phyloP scores from a whole-genome alignment of 1,140 invertebrate species.

The Bombus haemorrhoidalis region DNA sequence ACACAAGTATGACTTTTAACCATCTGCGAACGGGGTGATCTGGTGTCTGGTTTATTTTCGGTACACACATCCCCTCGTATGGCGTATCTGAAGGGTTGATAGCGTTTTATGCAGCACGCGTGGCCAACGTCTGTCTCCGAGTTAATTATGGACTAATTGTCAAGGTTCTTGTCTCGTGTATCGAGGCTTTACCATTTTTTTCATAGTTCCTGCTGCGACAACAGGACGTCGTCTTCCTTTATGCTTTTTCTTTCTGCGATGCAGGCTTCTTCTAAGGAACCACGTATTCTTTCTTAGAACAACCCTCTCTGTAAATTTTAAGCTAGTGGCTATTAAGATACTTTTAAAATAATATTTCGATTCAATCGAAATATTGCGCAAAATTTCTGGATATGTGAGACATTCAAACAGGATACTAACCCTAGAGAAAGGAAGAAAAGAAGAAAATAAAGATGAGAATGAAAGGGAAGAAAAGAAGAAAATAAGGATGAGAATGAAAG shows the following conservation, averaged over 20 bases:
- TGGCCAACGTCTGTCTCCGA: constrained; percentile 59
- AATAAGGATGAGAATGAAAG: too few relatives aligned
- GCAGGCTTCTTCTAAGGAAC: background rate
- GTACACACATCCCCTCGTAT: constrained; percentile 56
- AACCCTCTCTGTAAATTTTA: background rate
- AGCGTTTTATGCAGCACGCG: constrained; percentile 68
- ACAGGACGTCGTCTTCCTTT: constrained; percentile 56
- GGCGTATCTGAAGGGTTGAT: constrained; percentile 73
- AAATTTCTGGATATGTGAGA: too few relatives aligned
- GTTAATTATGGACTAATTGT: constrained; percentile 80
- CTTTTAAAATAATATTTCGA: background rate
- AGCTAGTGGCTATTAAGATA: background rate
- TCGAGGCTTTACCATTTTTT: constrained; percentile 33
- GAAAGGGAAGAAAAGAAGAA: too few relatives aligned
- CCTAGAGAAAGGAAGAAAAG: too few relatives aligned
- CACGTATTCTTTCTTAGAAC: constrained; percentile 20
- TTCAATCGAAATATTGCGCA: background rate
- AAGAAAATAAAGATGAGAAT: too few relatives aligned
- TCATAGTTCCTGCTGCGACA: constrained; percentile 7
- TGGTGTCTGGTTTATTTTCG: constrained; percentile 76
- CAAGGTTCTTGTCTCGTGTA: constrained; percentile 46
- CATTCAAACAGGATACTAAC: too few relatives aligned
- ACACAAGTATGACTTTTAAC: constrained; percentile 10
- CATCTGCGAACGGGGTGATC: constrained; percentile 66
- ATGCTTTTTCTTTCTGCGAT: background rate